These are phyloP conservation scores for Ophion ventricosus DNA, from an alignment of 2,888 invertebrate species.

Conservation along the genomic window DNA sequence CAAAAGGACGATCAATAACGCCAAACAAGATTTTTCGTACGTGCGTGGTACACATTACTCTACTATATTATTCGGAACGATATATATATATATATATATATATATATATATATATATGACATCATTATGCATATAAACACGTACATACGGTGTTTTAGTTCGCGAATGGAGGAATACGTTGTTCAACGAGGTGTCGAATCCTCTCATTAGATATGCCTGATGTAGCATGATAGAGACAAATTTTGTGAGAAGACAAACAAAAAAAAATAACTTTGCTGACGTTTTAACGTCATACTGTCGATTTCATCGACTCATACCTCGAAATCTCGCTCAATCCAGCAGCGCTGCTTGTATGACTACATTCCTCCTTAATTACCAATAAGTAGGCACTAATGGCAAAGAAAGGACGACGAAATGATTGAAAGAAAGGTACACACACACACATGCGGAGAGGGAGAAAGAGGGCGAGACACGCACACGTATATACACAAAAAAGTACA, in stretches of 20 bases:
- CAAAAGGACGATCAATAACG: constrained; percentile 67
- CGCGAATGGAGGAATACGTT: constrained; percentile 15
- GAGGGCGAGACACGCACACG: neutral
- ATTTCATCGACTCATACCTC: constrained; percentile 60
- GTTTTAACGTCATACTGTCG: constrained; percentile 43
- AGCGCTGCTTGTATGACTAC: constrained; percentile 78
- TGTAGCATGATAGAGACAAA: constrained; percentile 40
- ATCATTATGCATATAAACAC: constrained; percentile 3
- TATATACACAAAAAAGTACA: neutral
- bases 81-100: constrained; percentile 23
- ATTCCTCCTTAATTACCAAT: constrained; percentile 81
- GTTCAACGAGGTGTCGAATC: constrained; percentile 47
- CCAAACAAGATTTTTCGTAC: constrained; percentile 66
- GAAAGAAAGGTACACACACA: neutral
- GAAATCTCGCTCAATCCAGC: constrained; percentile 73
- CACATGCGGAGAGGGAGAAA: neutral
- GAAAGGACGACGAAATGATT: constrained; percentile 26
- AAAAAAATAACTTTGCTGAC: constrained; percentile 11
- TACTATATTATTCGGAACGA: constrained; percentile 57
- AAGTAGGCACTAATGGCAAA: constrained; percentile 79
- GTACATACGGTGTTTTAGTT: constrained; percentile 20
- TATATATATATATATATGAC: constrained; percentile 22
- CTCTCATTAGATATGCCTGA: constrained; percentile 46
- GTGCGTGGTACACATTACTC: constrained; percentile 48
- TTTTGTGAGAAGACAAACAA: constrained; percentile 25